Percentiles rank a stretch among this genome's conserved stretches.
phyloP scores from a whole-genome alignment of 2,113 vertebrate species.

The Spermophilus dauricus region DNA sequence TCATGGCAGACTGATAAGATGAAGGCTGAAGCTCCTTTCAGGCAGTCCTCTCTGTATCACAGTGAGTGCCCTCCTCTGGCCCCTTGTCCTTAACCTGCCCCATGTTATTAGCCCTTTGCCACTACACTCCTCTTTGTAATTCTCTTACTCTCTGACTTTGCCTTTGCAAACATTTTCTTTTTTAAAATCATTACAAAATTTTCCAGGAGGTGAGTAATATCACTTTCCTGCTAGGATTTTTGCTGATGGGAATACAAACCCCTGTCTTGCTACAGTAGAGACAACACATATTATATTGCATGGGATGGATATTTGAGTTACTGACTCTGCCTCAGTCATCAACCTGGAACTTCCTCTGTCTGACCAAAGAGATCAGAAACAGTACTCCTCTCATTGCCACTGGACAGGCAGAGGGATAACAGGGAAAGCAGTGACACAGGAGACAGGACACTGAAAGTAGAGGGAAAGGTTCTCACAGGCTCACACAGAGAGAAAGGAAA shows the following conservation, averaged over 20 bases:
- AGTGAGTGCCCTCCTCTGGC: background rate
- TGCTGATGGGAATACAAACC: background rate
- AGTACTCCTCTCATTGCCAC: too few relatives aligned
- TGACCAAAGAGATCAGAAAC: background rate
- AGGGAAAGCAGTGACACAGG: background rate
- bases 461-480: background rate
- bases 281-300: background rate
- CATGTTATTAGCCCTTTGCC: background rate
- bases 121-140: background rate
- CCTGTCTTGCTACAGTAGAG: background rate
- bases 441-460: background rate
- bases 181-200: background rate
- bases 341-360: background rate
- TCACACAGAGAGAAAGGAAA: background rate
- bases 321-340: background rate
- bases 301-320: background rate
- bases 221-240: background rate
- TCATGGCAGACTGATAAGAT: background rate
- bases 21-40: background rate
- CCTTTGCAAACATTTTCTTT: slow-evolving; percentile 12
- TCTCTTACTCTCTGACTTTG: background rate
- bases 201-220: background rate
- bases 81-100: too few relatives aligned
- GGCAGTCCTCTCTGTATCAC: background rate
- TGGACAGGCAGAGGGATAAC: background rate